Conservation (phyloP, 2,888 invertebrate species). For the Alviniconcha strummeri region DNA sequence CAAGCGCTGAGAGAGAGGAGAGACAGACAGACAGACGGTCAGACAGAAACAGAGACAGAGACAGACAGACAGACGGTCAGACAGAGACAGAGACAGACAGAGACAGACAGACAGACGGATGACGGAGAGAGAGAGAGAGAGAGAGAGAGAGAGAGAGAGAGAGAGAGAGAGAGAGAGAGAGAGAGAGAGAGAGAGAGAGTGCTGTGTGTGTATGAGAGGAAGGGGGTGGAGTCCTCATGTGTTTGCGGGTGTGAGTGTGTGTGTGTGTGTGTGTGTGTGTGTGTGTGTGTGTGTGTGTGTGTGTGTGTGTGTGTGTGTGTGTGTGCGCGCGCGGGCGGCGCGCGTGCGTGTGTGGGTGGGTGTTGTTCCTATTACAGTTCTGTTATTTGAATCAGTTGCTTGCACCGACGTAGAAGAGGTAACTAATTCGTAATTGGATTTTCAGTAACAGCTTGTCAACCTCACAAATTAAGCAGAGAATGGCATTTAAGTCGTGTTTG, state of each 20-base stretch:
- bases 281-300: background rate
- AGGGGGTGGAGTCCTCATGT: background rate
- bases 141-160: slow-evolving; percentile 11
- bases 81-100: slow-evolving; percentile 12
- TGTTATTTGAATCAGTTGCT: no score
- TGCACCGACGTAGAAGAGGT: no score
- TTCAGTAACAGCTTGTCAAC: no score
- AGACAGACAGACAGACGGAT: background rate
- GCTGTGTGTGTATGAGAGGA: background rate
- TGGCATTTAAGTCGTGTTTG: no score
- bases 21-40: slow-evolving; percentile 2
- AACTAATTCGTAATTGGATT: no score
- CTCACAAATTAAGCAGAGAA: no score
- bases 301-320: background rate
- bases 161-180: background rate
- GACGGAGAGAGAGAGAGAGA: background rate
- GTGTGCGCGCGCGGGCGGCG: background rate
- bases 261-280: background rate
- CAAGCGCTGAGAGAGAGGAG: background rate
- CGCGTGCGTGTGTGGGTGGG: background rate
- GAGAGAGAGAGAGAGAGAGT: background rate
- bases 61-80: slow-evolving; percentile 12
- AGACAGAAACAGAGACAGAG: slow-evolving; percentile 5
- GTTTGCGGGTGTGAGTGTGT: background rate
- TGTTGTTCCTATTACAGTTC: no score